Evolutionary conservation across 2,888 invertebrate genomes (phyloP).

Genomic region (Drosophila meridionalis): DNA sequence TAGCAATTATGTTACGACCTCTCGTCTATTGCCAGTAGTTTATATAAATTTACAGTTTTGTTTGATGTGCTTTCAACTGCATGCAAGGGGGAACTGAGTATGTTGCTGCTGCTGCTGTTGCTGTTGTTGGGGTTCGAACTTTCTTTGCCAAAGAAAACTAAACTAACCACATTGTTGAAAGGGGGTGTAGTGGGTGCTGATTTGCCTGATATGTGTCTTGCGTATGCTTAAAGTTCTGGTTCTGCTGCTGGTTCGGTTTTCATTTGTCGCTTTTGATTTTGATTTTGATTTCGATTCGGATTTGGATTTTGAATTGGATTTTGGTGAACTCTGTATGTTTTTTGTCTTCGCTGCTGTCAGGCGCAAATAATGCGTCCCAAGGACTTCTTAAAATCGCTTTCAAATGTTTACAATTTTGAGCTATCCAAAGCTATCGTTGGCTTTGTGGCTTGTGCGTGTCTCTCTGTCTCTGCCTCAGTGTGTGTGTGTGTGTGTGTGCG

Average conservation of each 20-base stretch:
- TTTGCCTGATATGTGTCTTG: conserved; percentile 46
- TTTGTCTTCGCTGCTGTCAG: conserved; percentile 56
- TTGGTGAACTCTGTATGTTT: conserved; percentile 51
- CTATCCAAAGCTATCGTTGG: conserved; percentile 48
- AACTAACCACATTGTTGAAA: conserved; percentile 76
- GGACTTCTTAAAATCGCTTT: conserved; percentile 41
- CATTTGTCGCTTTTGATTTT: conserved; percentile 60
- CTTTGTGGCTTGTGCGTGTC: conserved; percentile 28
- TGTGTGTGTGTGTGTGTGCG: conserved; percentile 11
- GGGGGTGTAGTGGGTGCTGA: conserved; percentile 13
- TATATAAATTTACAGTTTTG: conserved; percentile 74
- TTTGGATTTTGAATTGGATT: conserved; percentile 51
- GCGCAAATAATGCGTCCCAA: conserved; percentile 62
- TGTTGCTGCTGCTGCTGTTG: conserved; percentile 6
- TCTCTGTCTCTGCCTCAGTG: background rate
- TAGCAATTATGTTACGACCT: conserved; percentile 83
- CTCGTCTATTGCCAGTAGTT: conserved; percentile 78
- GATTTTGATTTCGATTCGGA: conserved; percentile 47
- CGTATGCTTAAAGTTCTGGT: conserved; percentile 56
- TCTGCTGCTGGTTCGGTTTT: conserved; percentile 56
- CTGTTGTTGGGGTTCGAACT: conserved; percentile 58
- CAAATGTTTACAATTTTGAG: conserved; percentile 37
- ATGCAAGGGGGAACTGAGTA: conserved; percentile 43
- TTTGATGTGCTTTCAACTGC: conserved; percentile 76
- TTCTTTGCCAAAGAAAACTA: conserved; percentile 69